Percentiles rank a stretch among this genome's conserved stretches.
These are phyloP conservation scores for Timema cristinae DNA, from an alignment of 2,888 invertebrate genomes.

Conservation along the genomic window DNA sequence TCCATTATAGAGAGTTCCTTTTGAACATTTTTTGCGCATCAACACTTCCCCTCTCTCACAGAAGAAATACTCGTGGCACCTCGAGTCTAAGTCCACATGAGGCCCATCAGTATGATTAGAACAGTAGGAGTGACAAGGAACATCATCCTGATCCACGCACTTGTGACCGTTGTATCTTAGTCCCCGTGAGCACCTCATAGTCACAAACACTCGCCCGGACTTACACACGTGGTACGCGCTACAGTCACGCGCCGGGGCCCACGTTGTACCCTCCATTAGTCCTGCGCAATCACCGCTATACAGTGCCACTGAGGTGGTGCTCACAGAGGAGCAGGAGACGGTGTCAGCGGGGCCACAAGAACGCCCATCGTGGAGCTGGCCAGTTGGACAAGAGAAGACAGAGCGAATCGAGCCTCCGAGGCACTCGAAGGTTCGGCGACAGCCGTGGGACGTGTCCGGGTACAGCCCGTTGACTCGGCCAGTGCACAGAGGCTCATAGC, in stretches of 20 bases:
- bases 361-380: slow-evolving; percentile 32
- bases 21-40: slow-evolving; percentile 41
- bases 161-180: slow-evolving; percentile 38
- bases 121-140: slow-evolving; percentile 44
- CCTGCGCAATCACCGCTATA: slow-evolving; percentile 38
- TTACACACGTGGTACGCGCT: slow-evolving; percentile 40
- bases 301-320: slow-evolving; percentile 38
- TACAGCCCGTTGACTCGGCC: slow-evolving; percentile 55
- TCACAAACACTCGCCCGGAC: slow-evolving; percentile 38
- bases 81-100: slow-evolving; percentile 47
- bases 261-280: slow-evolving; percentile 38
- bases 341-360: slow-evolving; percentile 26
- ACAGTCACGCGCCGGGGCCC: slow-evolving; percentile 39
- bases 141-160: slow-evolving; percentile 36
- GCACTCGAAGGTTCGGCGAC: slow-evolving; percentile 52
- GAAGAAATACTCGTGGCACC: slow-evolving; percentile 51
- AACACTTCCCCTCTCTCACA: slow-evolving; percentile 49
- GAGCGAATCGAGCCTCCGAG: slow-evolving; percentile 48
- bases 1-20: slow-evolving; percentile 41
- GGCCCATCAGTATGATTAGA: slow-evolving; percentile 49
- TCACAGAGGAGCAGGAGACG: slow-evolving; percentile 47
- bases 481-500: slow-evolving; percentile 57
- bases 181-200: slow-evolving; percentile 39
- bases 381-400: slow-evolving; percentile 39
- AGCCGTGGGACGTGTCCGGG: slow-evolving; percentile 55